Evolutionary conservation across 2,113 vertebrate genomes (phyloP), one percentile per base, ranked within the genome.

Genomic region (Pelvicachromis taeniatus): DNA sequence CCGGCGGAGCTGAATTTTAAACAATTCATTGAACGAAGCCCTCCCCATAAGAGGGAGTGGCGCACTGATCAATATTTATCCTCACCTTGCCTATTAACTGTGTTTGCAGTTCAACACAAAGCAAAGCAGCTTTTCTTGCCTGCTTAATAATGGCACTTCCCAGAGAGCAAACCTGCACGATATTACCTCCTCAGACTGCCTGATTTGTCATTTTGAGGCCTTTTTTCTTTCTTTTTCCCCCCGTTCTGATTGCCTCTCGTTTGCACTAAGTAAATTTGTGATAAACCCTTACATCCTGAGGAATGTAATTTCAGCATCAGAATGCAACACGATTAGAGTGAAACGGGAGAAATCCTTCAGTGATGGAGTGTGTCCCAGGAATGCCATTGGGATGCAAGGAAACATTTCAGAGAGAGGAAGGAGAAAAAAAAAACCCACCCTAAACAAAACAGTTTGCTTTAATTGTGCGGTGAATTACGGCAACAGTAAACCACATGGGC

Each of bases 381-480:
- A 78, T 21, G 65, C 21, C 73, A 68, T 58, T 42, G 13, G 63
- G 54, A 81, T 85, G 78, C 13, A 5, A 35, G 68, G 77, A 85
- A 83, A 87, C 42, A 78, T 90, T 85, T 91, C 26, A 40, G 78
- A 40, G 80, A 79, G n/a, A 33, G 73, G 53, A n/a, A 42, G 3
- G 58, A 54, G 83, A 80, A 17, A 80, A 63, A 21, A 54, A 77
- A 83, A 4, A 4, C 31, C 31, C 0, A 38, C 33, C 61, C 61
- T 23, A 54, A 86, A 86, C 82, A 83, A 89, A 42, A 48, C 87
- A 87, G 90, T 86, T 80, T 75, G 85, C 85, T 90, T 85, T 93
- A 93, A 95, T 94, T 94, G 92, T 89, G 77, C 65, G 40, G 87
- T 88, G 80, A 93, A 93, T 95, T 90, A 92, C 53, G 16, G 80